These are phyloP conservation scores for Pitta sordida DNA, from an alignment of 2,113 vertebrate species.

Conservation along the genomic window DNA sequence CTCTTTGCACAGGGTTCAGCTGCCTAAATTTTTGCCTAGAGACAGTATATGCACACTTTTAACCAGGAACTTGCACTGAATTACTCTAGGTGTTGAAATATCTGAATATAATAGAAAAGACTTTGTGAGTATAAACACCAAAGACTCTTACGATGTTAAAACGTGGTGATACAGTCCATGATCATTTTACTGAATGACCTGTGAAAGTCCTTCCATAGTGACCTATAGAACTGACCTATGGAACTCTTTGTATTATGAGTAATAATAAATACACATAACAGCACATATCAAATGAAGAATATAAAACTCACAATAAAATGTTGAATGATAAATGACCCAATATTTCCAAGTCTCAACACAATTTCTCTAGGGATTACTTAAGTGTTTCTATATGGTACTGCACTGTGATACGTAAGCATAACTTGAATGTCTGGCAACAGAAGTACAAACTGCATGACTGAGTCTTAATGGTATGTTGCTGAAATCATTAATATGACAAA, in stretches of 20 bases:
- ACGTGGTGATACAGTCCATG: background rate
- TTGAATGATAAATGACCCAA: background rate
- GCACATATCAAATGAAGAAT: background rate
- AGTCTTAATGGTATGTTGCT: background rate
- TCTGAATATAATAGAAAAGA: background rate
- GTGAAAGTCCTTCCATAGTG: background rate
- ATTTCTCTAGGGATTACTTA: background rate
- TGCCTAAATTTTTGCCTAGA: no score
- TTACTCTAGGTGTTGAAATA: background rate
- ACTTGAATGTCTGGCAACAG: background rate
- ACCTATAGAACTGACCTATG: background rate
- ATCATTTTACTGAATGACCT: background rate
- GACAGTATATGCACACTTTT: background rate
- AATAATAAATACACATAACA: background rate
- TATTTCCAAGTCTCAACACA: background rate
- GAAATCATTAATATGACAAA: background rate
- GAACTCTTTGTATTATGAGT: background rate
- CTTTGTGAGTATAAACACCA: fast-evolving
- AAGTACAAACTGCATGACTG: background rate
- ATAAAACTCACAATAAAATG: background rate
- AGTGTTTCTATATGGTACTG: background rate
- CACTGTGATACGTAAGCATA: background rate
- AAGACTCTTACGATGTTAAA: background rate
- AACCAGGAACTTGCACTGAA: background rate
- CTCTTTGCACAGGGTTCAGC: no score